Evolutionary conservation across 2,113 vertebrate species (phyloP).

Genomic region (Ictidomys tridecemlineatus): DNA sequence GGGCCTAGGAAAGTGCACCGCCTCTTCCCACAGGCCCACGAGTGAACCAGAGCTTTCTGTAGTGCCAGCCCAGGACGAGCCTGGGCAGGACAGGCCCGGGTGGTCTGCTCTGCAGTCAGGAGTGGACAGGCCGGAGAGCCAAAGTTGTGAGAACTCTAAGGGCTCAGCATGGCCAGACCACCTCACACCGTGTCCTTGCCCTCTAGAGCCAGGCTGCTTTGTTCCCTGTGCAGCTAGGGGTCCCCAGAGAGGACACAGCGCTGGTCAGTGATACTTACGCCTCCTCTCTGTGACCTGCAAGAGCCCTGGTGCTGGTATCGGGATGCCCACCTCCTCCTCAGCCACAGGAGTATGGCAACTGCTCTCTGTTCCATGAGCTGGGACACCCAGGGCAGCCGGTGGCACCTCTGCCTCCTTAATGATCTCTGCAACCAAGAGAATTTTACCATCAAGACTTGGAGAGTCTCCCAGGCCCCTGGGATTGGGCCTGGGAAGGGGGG

Average conservation of each 20-base stretch:
- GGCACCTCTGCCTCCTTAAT: slow-evolving; percentile 90
- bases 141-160: background rate
- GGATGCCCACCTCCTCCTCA: slow-evolving; percentile 90
- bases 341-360: slow-evolving; percentile 85
- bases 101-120: background rate
- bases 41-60: background rate
- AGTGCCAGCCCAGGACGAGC: accelerated
- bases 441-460: background rate
- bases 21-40: background rate
- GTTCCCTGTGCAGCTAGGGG: background rate
- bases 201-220: background rate
- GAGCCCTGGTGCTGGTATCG: slow-evolving; percentile 91
- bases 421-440: slow-evolving; percentile 87
- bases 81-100: background rate
- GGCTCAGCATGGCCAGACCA: no score
- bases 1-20: background rate
- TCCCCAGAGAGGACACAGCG: background rate
- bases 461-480: background rate
- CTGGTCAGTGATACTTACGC: slow-evolving; percentile 89
- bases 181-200: background rate
- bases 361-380: slow-evolving; percentile 88
- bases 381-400: slow-evolving; percentile 86
- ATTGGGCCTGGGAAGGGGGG: no score
- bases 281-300: slow-evolving; percentile 96
- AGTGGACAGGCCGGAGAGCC: no score